Evolutionary conservation across 2,113 vertebrate species (phyloP).

Genomic region (Toxotes jaculatrix): DNA sequence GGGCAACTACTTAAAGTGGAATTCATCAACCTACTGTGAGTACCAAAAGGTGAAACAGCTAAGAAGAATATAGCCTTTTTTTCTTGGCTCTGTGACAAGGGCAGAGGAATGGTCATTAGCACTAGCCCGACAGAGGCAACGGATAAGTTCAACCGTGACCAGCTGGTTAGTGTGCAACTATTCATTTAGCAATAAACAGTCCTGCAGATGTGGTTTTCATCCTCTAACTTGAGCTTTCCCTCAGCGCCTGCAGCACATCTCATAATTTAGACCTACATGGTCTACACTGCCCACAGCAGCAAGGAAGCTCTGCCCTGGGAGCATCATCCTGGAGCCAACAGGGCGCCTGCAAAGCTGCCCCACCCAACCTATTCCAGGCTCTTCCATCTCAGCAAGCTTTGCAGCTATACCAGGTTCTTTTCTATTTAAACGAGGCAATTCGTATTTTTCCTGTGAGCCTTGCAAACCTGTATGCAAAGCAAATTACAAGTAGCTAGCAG

Average conservation of each 20-base stretch:
- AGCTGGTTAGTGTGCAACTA: conserved; percentile 34
- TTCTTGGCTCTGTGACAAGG: conserved; percentile 25
- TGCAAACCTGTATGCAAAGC: not conserved
- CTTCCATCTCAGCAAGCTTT: conserved; percentile 21
- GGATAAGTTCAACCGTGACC: conserved; percentile 30
- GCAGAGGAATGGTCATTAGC: conserved; percentile 51
- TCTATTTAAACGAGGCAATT: conserved; percentile 11
- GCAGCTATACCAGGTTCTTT: conserved; percentile 28
- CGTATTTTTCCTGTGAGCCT: not conserved
- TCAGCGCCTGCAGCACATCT: conserved; percentile 26
- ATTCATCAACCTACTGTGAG: conserved; percentile 46
- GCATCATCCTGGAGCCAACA: conserved; percentile 66
- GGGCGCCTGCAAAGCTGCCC: conserved; percentile 50
- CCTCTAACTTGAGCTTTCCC: conserved; percentile 29
- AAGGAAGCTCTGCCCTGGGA: conserved; percentile 28
- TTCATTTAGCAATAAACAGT: conserved; percentile 51
- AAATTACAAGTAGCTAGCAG: not conserved
- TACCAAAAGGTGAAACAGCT: conserved; percentile 30
- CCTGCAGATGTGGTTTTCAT: conserved; percentile 51
- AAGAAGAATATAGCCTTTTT: conserved; percentile 30
- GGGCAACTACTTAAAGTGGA: conserved; percentile 19
- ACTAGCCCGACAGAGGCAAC: conserved; percentile 32
- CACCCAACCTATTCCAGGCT: conserved; percentile 71
- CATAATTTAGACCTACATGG: conserved; percentile 53
- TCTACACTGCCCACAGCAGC: conserved; percentile 35